Base-by-base conservation (phyloP, 1,140 invertebrate species). In the Drosophila aff. region DNA sequence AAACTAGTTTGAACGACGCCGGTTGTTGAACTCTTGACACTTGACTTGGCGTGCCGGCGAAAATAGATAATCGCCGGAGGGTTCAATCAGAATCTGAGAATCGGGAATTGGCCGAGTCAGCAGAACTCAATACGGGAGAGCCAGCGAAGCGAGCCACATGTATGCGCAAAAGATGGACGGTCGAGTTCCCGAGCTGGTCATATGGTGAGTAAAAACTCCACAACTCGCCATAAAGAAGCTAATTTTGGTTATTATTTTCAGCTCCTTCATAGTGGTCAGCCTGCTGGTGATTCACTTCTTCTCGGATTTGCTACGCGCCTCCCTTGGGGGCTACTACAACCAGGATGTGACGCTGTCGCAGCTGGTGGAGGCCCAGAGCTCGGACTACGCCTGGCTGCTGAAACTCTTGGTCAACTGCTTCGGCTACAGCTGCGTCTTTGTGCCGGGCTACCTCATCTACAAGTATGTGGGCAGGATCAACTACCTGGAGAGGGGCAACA, bases 361-460 rank as follows among this genome's bases (percentile, higher is more conserved):
- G 40, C 50, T 93, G 6, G 79, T 93, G 7, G 92, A 93, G 33
- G 55, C 85, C 2, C 91, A 92, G 21, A 74, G 81, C 11, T 85
- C 80, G 53, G 93, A 94, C 55, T 95, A 96, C 78, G 95, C 94
- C 82, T 98, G 97, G 97, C 82, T 97, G 9, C 94, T 98, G 73
- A 94, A 96, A 76, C 94, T 97, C 43, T 87, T 95, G 93, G 92
- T 97, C 18, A 99, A 99, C 93, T 94, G 98, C 47, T 94, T 97
- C 40, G 97, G 98, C n/a, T 99, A 99, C 94, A 95, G 95, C 4
- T 97, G 97, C 31, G 94, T 99, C 71, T 95, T 99, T 92, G 92
- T 99, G 57, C 98, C 98, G 11, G 97, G 97, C 44, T 97, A 95
- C 90, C 91, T 99, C 15, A 94, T 98, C 49, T 97, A 97, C 84